These are phyloP conservation scores for Balearica regulorum DNA, from an alignment of 2,797 vertebrate genomes.

Conservation along the genomic window DNA sequence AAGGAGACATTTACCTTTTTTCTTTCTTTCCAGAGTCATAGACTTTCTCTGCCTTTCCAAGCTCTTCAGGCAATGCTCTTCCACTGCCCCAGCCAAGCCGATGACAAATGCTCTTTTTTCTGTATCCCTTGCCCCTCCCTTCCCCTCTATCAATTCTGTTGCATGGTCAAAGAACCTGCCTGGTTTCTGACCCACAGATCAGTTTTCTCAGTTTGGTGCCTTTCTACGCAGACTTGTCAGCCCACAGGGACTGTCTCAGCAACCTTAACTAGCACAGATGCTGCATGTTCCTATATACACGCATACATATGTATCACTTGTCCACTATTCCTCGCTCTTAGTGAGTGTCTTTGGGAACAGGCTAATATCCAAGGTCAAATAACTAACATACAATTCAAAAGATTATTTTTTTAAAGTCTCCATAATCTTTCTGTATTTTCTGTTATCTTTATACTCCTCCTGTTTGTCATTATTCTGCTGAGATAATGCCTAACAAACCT, in stretches of 20 bases:
- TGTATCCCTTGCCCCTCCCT: background rate
- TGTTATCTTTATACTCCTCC: background rate
- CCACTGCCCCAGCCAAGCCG: background rate
- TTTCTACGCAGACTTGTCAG: background rate
- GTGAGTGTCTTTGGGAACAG: background rate
- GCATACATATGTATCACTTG: background rate
- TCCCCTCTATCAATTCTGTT: background rate
- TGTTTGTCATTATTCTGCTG: background rate
- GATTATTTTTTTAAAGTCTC: background rate
- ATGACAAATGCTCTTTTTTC: background rate
- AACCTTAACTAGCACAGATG: background rate
- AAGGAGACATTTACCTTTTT: background rate
- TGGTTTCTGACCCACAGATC: background rate
- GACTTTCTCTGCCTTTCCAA: background rate
- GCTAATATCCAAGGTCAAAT: background rate
- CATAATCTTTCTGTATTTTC: background rate
- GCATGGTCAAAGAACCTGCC: background rate
- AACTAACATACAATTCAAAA: background rate
- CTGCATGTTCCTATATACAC: accelerated
- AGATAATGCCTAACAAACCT: background rate
- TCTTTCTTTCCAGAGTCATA: background rate
- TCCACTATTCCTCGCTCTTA: background rate
- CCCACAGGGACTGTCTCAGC: background rate
- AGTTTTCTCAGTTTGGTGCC: background rate
- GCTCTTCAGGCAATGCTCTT: background rate